Base-by-base conservation (phyloP, 2,113 vertebrate genomes). In the Plecturocebus donacophilus region DNA sequence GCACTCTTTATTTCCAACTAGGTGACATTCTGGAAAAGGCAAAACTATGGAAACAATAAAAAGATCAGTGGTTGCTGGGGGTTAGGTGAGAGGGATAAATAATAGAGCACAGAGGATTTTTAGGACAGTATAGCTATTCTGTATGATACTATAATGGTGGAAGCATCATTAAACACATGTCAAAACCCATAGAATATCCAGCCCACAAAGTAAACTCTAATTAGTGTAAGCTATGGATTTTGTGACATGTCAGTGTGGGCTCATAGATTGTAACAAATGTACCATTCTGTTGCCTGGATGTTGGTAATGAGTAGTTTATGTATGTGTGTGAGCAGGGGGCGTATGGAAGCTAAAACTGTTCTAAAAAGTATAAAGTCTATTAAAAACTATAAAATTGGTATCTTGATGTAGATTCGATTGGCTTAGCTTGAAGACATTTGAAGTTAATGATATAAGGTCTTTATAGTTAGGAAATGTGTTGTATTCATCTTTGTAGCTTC, bases 1-100 rank as follows among this genome's bases (percentile, higher is more conserved):
- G 40, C 76, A 71, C 6, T 38, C 2, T 88, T 20, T 94, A 40
- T 54, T 90, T 94, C 56, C 61, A 94, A 68, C 20, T 83, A 52
- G 52, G 25, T 49, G 58, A 87, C 71, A 30, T 90, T 93, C 73
- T 96, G 52, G 66, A 27, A 93, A 95, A 91, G 12, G 9, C 58
- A 94, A n/a, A 96, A 89, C n/a, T 87, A 27, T 70, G 56, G 40
- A 92, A 25, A 96, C 21, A 77, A 30, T 91, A 88, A 91, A 95
- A 56, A 76, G 23, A 47, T 64, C 27, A 64, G 61, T 64, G 27
- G 12, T 64, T 30, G 27, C 61, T 13, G 32, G 61, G 61, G 19
- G 2, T 87, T 86, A 10, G 23, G 47, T 77, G 58, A 38, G 40
- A 87, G 19, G 54, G 56, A 54, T 87, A 21, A 88, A 76, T 76